These are phyloP conservation scores for Streblospio benedicti DNA, from an alignment of 1,140 invertebrate genomes.

Conservation along the genomic window DNA sequence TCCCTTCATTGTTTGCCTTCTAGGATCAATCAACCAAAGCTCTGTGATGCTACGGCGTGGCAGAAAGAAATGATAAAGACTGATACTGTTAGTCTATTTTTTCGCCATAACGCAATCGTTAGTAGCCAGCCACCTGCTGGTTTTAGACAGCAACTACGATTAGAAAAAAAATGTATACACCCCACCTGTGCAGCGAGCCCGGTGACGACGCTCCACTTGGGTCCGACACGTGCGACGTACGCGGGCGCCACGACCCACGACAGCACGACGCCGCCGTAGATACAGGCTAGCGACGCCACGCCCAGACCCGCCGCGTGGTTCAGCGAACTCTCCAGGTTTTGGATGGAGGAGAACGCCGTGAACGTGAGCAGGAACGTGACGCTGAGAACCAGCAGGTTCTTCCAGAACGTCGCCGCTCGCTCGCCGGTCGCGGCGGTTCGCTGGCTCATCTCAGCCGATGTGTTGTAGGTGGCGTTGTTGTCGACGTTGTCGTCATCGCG, in stretches of 20 bases:
- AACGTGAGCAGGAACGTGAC: conserved; percentile 41
- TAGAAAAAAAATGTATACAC: too few species aligned
- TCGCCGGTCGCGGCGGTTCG: background rate
- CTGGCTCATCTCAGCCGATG: conserved; percentile 36
- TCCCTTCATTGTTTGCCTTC: too few species aligned
- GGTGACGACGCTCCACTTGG: conserved; percentile 40
- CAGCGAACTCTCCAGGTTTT: conserved; percentile 39
- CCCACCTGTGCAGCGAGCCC: too few species aligned
- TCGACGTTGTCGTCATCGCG: too few species aligned
- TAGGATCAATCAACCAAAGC: too few species aligned
- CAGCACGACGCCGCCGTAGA: conserved; percentile 37
- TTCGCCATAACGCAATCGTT: too few species aligned
- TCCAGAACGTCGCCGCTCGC: conserved; percentile 29
- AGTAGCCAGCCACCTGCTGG: too few species aligned
- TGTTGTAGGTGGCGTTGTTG: too few species aligned
- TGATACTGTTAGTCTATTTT: too few species aligned
- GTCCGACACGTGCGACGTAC: conserved; percentile 34
- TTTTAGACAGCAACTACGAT: too few species aligned
- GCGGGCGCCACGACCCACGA: conserved; percentile 41
- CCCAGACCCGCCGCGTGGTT: conserved; percentile 37
- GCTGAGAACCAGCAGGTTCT: conserved; percentile 40
- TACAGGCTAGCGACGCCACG: conserved; percentile 37
- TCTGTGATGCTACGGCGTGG: too few species aligned
- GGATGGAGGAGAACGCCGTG: conserved; percentile 40
- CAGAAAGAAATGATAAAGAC: too few species aligned